Conservation (phyloP, 2,113 vertebrate genomes). For the Falco punctatus region DNA sequence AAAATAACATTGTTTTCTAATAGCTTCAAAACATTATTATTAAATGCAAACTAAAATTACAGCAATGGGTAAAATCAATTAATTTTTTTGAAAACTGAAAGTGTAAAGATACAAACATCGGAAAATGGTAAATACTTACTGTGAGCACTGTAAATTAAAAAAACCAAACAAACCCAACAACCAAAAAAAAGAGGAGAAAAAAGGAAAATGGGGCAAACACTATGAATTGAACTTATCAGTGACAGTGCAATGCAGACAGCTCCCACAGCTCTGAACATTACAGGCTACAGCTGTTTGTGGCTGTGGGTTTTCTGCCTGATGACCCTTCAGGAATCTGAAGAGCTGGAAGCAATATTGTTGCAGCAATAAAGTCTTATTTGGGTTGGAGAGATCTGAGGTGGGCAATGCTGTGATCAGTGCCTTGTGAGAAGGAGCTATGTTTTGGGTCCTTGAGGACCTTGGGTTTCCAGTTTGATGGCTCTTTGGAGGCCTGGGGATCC, state of each 20-base stretch:
- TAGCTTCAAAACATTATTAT: not conserved
- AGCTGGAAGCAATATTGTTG: not conserved
- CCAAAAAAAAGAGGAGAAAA: not conserved
- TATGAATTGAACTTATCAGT: constrained; percentile 18
- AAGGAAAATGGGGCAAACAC: not conserved
- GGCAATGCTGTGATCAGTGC: not conserved
- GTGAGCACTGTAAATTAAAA: not conserved
- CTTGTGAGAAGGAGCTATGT: not conserved
- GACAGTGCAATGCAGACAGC: constrained; percentile 39
- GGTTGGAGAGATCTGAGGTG: not conserved
- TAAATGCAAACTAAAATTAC: not conserved
- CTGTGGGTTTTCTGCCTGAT: constrained; percentile 8
- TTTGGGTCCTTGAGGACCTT: not conserved
- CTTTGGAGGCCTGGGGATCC: not conserved
- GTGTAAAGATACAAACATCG: not conserved
- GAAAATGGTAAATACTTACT: not conserved
- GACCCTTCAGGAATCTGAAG: not conserved
- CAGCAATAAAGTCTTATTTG: not conserved
- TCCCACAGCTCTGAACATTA: constrained; percentile 34
- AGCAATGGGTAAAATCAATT: not conserved
- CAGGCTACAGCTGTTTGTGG: constrained; percentile 43
- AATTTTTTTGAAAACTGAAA: not conserved
- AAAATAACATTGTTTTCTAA: not conserved
- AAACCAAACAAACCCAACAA: too few relatives aligned
- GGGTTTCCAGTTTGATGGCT: not conserved